Conservation (phyloP, 2,797 vertebrate species). For the Schizopygopsis pylzovi region DNA sequence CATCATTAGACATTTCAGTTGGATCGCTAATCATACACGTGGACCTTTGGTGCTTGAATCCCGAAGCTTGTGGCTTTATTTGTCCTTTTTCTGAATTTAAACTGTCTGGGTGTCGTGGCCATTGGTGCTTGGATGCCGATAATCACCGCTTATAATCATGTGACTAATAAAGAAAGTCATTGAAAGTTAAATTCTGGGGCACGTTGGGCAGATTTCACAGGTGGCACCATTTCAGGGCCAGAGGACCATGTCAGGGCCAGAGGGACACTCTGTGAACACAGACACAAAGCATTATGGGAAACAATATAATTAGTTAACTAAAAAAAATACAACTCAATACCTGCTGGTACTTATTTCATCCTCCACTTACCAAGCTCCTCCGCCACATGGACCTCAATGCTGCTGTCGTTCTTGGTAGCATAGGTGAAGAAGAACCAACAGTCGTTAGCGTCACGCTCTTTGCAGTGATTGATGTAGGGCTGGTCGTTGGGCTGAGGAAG, state of each 20-base stretch:
- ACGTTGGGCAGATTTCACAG: slow-evolving; percentile 93
- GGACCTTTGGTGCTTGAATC: not conserved
- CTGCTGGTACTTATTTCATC: not conserved
- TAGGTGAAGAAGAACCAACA: slow-evolving; percentile 99
- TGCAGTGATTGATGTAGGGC: slow-evolving; percentile 88
- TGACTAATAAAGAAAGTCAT: not conserved
- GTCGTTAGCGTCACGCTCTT: slow-evolving; percentile 94
- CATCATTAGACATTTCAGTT: not conserved
- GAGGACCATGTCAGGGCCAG: slow-evolving; percentile 95
- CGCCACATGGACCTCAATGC: slow-evolving; percentile 82
- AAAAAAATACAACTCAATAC: not conserved
- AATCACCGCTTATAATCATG: not conserved
- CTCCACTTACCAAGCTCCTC: slow-evolving; percentile 82
- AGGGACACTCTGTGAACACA: slow-evolving; percentile 88
- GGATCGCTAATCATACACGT: not conserved
- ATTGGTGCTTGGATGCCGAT: not conserved
- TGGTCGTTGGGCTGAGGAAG: slow-evolving; percentile 87
- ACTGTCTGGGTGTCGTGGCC: not conserved
- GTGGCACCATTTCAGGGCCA: no score
- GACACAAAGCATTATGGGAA: not conserved
- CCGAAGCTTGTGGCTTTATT: not conserved
- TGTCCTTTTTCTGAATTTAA: not conserved
- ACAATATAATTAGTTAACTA: not conserved
- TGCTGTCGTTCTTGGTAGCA: slow-evolving; percentile 83
- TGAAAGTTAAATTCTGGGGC: slow-evolving; percentile 83